Evolutionary conservation across 1,140 invertebrate genomes (phyloP), one percentile per base, ranked within the genome.

Genomic region (Cataglyphis hispanica): DNA sequence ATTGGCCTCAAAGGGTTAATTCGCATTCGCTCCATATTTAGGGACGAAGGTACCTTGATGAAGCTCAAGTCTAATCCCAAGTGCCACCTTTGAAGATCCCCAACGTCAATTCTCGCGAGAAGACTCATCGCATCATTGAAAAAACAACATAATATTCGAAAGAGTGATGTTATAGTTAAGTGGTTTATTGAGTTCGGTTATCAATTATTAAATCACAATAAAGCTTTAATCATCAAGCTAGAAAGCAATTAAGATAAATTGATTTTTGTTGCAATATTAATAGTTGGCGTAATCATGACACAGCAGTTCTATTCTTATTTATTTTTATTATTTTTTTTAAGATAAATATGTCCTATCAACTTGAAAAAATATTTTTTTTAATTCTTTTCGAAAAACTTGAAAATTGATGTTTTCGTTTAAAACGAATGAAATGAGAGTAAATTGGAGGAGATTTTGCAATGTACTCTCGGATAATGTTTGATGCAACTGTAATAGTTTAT

Each of bases 11-110:
- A 74, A 19, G 40, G n/a, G 78, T 83, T 83, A 83, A 83, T 85
- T 80, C 86, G 27, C 85, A 70, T 91, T 81, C 85, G 66, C 86
- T 93, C 92, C 90, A 70, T 85, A 91, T 94, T 91, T 91, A 95
- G 94, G 94, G 69, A 92, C 66, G 89, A 87, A 37, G 89, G 92
- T 78, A 72, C 74, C 75, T 87, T 89, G 74, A 84, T 83, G 19
- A 83, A 77, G 31, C 80, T 78, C 74, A 84, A 87, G 40, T 91
- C 93, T 46, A 46, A 46, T 50, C 91, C 93, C 61, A 93, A 81
- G 70, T 93, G 92, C 70, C 93, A 89, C 43, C 93, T 95, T n/a
- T 95, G 91, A 94, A 91, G 89, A 92, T 61, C 13, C 37, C 43
- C 25, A 13, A 13, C 13, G 5, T 83, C 27, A n/a, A 61, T 61